Base-by-base conservation (phyloP, 53 echinoderm and acorn worm species). In the Hippasteria phrygiana region DNA sequence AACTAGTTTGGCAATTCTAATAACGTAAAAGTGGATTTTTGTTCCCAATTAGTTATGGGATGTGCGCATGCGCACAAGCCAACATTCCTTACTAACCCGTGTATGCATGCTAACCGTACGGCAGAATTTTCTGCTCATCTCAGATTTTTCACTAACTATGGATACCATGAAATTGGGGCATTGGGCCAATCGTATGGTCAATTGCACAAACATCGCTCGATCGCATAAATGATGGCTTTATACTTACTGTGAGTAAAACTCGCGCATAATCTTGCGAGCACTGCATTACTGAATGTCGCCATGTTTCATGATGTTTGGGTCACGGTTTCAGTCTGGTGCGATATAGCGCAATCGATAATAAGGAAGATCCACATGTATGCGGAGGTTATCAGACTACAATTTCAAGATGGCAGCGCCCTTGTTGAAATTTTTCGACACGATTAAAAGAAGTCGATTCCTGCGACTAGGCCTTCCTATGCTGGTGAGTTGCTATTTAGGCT, bases 331-430 rank as follows among this genome's bases (percentile, higher is more conserved):
- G 59, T 24, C 59, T 59, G 59, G 59, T 26, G 59, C 59, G 0
- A 59, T 24, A 45, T 6, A 56, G 8, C 3, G 22, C 26, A 0
- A 0, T 59, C 59, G 3, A 20, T 54, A 8, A 17, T 26, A 26
- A 24, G 26, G n/a, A 0, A 22, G n/a, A 17, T 20, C n/a, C 3
- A 0, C 22, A 26, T 45, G 5, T 45, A 45, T 45, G 5, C 11
- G 46, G n/a, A n/a, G 59, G 72, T 8, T 75, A 83, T 67, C 45
- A 83, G 43, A 63, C 43, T 27, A 62, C 50, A 36, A 38, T 39
- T 70, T 37, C 79, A 94, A 89, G 78, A 95, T 95, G 95, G 84
- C 95, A 55, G 93, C 95, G 91, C 88, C 93, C 95, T 83, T 90
- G 85, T 29, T 24, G 8, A 84, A 78, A 45, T 50, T 91, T 46